phyloP scores from a whole-genome alignment of 2,797 vertebrate species.

The Sorex maritimensis region DNA sequence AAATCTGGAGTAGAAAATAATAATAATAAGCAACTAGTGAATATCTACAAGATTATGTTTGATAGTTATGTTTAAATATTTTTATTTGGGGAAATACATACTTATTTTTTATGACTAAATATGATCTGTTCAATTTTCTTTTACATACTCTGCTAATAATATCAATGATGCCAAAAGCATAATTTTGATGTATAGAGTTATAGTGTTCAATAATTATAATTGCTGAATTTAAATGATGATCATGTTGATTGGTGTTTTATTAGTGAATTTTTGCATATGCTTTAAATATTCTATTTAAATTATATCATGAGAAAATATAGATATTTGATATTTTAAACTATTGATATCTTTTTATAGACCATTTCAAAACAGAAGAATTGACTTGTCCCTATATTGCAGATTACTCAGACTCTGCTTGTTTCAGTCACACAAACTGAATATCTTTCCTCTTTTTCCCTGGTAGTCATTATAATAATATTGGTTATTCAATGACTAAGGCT shows the following conservation, averaged over 20 bases:
- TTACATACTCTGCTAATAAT: background rate
- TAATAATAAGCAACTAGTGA: background rate
- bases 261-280: no score
- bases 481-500: background rate
- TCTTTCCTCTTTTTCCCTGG: background rate
- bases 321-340: constrained; percentile 15
- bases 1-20: background rate
- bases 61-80: background rate
- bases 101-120: background rate
- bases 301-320: background rate
- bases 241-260: background rate
- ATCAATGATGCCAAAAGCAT: background rate
- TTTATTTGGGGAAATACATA: constrained; percentile 21
- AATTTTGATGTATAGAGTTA: background rate
- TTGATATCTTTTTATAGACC: background rate
- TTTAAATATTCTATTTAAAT: background rate
- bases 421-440: background rate
- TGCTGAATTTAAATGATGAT: background rate
- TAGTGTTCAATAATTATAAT: background rate
- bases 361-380: constrained; percentile 11
- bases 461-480: background rate
- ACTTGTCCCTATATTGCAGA: background rate
- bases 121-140: background rate
- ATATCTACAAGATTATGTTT: background rate
- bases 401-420: background rate